These are phyloP conservation scores for Thermophis baileyi DNA, from an alignment of 2,113 vertebrate genomes.

Conservation along the genomic window DNA sequence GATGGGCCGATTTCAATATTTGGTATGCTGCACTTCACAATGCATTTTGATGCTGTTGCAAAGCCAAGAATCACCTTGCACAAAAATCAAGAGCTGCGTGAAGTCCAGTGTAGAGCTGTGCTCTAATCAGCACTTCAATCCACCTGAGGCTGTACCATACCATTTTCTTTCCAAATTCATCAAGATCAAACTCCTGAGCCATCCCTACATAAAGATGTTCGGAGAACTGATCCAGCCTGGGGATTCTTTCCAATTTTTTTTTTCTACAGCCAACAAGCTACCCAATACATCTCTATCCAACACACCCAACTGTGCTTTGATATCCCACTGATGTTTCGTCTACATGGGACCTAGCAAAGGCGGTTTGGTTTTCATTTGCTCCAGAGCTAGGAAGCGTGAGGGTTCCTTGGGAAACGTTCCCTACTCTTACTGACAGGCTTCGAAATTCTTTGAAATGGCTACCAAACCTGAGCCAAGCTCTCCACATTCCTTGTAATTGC, in stretches of 20 bases:
- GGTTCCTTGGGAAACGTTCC: background rate
- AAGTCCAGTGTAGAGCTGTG: background rate
- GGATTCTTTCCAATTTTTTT: background rate
- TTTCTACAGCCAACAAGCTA: background rate
- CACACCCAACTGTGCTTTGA: background rate
- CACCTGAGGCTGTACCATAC: background rate
- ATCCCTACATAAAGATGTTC: background rate
- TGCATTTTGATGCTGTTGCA: background rate
- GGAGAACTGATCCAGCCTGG: background rate
- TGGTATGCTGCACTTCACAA: background rate
- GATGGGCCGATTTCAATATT: background rate
- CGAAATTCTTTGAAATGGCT: background rate
- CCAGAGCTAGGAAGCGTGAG: background rate
- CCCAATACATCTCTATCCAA: background rate
- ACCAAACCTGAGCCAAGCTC: background rate
- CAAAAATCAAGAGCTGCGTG: background rate
- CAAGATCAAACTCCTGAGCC: background rate
- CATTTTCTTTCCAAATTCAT: background rate
- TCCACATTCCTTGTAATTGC: background rate
- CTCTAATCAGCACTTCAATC: background rate
- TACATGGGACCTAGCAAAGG: too few species aligned
- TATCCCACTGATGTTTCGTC: background rate
- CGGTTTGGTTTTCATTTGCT: background rate
- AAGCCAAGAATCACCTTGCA: background rate
- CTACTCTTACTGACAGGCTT: background rate